Base-by-base conservation (phyloP, 2,888 invertebrate species). In the Lycia hirtaria region DNA sequence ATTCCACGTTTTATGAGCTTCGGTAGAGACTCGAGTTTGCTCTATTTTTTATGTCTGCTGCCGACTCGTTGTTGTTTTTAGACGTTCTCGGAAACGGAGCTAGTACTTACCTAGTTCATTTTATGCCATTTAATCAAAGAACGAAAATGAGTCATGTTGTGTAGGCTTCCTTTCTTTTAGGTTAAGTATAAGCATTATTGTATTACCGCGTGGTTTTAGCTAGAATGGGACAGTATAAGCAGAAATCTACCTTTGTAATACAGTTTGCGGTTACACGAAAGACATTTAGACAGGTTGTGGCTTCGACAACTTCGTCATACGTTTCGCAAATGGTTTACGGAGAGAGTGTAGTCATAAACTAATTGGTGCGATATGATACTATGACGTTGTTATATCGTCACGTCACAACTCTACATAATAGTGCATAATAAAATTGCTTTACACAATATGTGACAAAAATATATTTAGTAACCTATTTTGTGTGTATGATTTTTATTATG, bases 1-100 rank as follows among this genome's bases (percentile, higher is more conserved):
- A 70, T 65, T 71, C 69, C 65, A 69, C 60, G 74, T 79, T 84
- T 84, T 83, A 86, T 75, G 76, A 75, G 71, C 73, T 38, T 44
- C 50, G 35, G 47, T 70, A 75, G 69, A 71, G 68, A 67, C 60
- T 57, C 64, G 65, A 73, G 73, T 75, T 71, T 62, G 71, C 74
- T 78, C 61, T 76, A 70, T 68, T 68, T 70, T 68, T 73, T 71
- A 72, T 72, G 64, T 67, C 50, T 59, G 56, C 55, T 47, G 41
- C 48, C 33, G 32, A 45, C n/a, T n/a, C 28, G 45, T 14, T 12
- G 40, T 30, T 32, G 53, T 37, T 52, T 44, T 37, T 44, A 52
- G 44, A 41, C 26, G 12, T 43, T 52, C 35, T 44, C 17, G 19
- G 44, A 44, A 52, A 43, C 17, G 24, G 35, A 26, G 41, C 10